A percentile compares a stretch with the other conserved stretches of the same genome.
These are phyloP conservation scores for Cheilosia pagana DNA, from an alignment of 2,888 invertebrate species.

Conservation along the genomic window DNA sequence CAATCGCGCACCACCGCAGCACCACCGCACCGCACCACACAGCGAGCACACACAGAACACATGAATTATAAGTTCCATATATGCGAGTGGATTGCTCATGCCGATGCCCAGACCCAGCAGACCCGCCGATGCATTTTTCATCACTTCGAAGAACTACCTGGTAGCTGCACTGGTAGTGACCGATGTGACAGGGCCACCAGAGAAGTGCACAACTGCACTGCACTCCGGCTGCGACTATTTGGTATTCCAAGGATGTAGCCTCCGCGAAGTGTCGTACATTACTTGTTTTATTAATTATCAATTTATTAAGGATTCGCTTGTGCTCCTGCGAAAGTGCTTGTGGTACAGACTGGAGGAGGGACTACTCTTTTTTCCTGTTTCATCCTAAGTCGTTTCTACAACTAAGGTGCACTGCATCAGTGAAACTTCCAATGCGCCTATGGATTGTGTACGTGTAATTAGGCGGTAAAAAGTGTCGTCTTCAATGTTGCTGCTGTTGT, in stretches of 20 bases:
- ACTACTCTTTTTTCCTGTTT: slow-evolving; percentile 47
- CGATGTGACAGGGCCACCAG: slow-evolving; percentile 74
- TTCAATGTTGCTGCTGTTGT: slow-evolving; percentile 15
- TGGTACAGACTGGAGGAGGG: slow-evolving; percentile 43
- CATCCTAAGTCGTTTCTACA: slow-evolving; percentile 1
- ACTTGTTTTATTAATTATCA: slow-evolving; percentile 81
- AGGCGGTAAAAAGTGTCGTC: slow-evolving; percentile 70
- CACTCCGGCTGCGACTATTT: slow-evolving; percentile 64
- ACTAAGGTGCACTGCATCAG: slow-evolving; percentile 47
- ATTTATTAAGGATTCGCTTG: slow-evolving; percentile 78
- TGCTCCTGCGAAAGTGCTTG: slow-evolving; percentile 49
- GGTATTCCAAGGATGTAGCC: slow-evolving; percentile 78
- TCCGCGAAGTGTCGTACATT: slow-evolving; percentile 79
- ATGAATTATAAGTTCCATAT: slow-evolving; percentile 75
- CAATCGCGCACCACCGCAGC: slow-evolving; percentile 47
- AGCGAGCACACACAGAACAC: slow-evolving; percentile 47
- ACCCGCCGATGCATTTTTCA: slow-evolving; percentile 61
- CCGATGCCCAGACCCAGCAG: slow-evolving; percentile 5
- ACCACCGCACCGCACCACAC: not conserved
- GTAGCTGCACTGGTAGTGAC: slow-evolving; percentile 49
- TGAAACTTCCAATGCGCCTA: slow-evolving; percentile 64
- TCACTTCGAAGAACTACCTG: slow-evolving; percentile 72
- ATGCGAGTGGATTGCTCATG: slow-evolving; percentile 56
- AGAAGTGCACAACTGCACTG: slow-evolving; percentile 61
- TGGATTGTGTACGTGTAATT: slow-evolving; percentile 67